Percentiles rank a stretch among this genome's conserved stretches.
Conservation (phyloP, 2,113 vertebrate genomes). For the Rissa tridactyla region DNA sequence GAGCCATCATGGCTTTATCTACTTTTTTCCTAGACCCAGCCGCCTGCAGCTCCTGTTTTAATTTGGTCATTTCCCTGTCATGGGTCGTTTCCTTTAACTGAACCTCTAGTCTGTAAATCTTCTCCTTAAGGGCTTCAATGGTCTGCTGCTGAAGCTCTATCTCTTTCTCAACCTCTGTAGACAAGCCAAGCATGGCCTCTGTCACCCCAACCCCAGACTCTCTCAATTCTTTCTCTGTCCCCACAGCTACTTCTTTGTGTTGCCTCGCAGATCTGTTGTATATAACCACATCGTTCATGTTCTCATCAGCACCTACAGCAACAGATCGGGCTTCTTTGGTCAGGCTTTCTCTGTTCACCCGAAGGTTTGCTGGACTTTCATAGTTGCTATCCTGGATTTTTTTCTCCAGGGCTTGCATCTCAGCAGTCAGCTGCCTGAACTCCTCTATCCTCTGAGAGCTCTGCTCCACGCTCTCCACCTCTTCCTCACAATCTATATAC, state of each 20-base stretch:
- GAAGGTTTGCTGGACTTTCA: background rate
- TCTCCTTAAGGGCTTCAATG: slow-evolving; percentile 91
- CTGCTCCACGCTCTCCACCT: slow-evolving; percentile 82
- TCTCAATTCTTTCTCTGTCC: slow-evolving; percentile 73
- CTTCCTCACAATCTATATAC: slow-evolving; percentile 85
- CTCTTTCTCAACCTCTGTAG: slow-evolving; percentile 86
- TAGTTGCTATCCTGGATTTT: slow-evolving; percentile 82
- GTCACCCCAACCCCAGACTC: slow-evolving; percentile 82
- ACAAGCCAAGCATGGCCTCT: slow-evolving; percentile 90
- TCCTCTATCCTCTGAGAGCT: slow-evolving; percentile 85
- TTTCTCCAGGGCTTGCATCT: slow-evolving; percentile 91
- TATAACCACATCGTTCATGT: slow-evolving; percentile 78
- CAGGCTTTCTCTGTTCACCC: slow-evolving; percentile 42
- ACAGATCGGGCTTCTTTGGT: slow-evolving; percentile 76
- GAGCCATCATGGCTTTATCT: slow-evolving; percentile 84
- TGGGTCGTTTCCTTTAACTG: slow-evolving; percentile 92
- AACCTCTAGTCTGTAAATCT: slow-evolving; percentile 91
- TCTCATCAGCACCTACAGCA: slow-evolving; percentile 84
- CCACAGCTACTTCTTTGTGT: slow-evolving; percentile 77
- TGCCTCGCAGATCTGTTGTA: slow-evolving; percentile 62
- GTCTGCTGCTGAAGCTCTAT: slow-evolving; percentile 94
- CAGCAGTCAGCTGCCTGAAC: slow-evolving; percentile 89
- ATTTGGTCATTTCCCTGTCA: slow-evolving; percentile 92
- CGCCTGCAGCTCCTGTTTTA: slow-evolving; percentile 91
- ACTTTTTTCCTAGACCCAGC: slow-evolving; percentile 87